phyloP scores from a whole-genome alignment of 2,113 vertebrate species.

The Nipponia nippon region DNA sequence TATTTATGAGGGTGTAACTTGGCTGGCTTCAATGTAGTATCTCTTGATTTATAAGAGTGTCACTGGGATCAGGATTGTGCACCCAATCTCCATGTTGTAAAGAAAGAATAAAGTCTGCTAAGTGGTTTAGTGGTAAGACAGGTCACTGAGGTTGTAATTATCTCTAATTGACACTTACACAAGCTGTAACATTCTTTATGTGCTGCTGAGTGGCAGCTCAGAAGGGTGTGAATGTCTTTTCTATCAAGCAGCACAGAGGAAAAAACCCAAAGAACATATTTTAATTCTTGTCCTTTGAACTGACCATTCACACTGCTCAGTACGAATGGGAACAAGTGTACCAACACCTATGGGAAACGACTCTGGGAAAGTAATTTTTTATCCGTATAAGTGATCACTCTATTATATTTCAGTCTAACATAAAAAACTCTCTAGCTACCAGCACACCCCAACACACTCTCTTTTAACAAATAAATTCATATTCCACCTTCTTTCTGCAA shows the following conservation, averaged over 20 bases:
- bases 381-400: background rate
- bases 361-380: constrained; percentile 3
- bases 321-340: background rate
- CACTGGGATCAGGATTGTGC: background rate
- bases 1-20: background rate
- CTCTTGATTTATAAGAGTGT: background rate
- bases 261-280: background rate
- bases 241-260: background rate
- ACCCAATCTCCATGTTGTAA: background rate
- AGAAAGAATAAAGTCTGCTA: constrained; percentile 25
- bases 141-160: constrained; percentile 44
- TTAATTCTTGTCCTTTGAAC: constrained; percentile 25
- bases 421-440: background rate
- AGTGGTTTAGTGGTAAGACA: constrained; percentile 31
- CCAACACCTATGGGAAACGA: background rate
- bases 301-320: background rate
- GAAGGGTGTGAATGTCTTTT: background rate
- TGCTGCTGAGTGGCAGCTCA: background rate
- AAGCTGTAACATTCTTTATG: constrained; percentile 26
- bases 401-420: background rate
- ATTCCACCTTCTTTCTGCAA: background rate
- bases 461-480: background rate
- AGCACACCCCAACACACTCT: background rate
- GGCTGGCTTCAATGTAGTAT: background rate
- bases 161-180: constrained; percentile 37